Percentiles rank a stretch among this genome's conserved stretches.
These are phyloP conservation scores for Stenurella melanura DNA, from an alignment of 2,888 invertebrate species.

Conservation along the genomic window DNA sequence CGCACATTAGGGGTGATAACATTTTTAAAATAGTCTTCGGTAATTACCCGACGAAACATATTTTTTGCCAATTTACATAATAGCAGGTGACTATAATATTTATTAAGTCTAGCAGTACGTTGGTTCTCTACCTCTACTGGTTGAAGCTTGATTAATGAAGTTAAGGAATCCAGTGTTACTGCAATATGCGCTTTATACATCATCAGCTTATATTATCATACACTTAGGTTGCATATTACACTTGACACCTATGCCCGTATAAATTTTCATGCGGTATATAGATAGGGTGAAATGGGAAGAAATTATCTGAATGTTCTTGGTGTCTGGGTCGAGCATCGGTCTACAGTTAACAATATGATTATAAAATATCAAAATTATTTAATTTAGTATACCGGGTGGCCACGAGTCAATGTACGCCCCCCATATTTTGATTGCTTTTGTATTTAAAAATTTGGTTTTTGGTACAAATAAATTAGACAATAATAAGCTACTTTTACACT, in stretches of 20 bases:
- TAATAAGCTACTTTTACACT: no score
- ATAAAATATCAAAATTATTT: no score
- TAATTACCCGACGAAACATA: constrained; percentile 41
- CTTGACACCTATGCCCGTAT: constrained; percentile 53
- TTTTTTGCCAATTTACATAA: constrained; percentile 56
- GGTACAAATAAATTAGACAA: no score
- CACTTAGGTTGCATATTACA: constrained; percentile 59
- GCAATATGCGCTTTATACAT: constrained; percentile 65
- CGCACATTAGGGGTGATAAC: neutral
- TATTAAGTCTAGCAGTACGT: constrained; percentile 57
- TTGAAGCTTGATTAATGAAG: constrained; percentile 65
- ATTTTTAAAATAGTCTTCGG: constrained; percentile 13
- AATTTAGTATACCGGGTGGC: no score
- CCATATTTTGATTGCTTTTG: no score
- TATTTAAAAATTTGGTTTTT: no score
- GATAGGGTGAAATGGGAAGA: neutral
- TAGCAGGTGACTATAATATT: constrained; percentile 53
- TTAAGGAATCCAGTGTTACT: constrained; percentile 63
- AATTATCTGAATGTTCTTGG: neutral
- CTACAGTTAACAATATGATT: no score
- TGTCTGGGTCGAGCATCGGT: no score
- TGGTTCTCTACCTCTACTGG: constrained; percentile 59
- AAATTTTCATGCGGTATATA: constrained; percentile 13
- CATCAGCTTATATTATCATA: constrained; percentile 63
- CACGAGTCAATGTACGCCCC: no score